Percentiles rank a stretch among this genome's conserved stretches.
These are phyloP conservation scores for Poecilia latipinna DNA, from an alignment of 2,113 vertebrate species.

Conservation along the genomic window DNA sequence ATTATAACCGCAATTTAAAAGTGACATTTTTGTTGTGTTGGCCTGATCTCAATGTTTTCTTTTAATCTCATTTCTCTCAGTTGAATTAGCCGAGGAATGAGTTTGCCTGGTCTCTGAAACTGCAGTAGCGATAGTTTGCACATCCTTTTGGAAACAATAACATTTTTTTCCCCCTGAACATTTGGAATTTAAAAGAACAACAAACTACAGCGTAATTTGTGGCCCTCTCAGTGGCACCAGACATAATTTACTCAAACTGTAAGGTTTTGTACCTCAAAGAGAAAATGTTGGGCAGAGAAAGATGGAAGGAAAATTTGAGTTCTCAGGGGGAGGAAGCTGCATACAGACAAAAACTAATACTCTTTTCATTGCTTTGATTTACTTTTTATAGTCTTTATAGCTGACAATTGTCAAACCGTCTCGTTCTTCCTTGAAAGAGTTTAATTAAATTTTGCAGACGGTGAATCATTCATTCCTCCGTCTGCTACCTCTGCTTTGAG, in stretches of 20 bases:
- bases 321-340: not conserved
- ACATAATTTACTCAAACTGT: not conserved
- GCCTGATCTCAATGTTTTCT: too few relatives aligned
- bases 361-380: not conserved
- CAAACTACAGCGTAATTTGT: not conserved
- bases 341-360: not conserved
- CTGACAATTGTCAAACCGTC: not conserved
- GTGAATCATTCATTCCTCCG: constrained; percentile 62
- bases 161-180: not conserved
- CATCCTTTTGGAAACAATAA: not conserved
- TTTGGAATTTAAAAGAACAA: not conserved
- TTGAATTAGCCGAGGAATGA: not conserved
- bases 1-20: too few relatives aligned
- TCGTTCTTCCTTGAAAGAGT: not conserved
- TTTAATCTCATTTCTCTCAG: too few relatives aligned
- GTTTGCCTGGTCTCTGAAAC: too few relatives aligned
- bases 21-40: too few relatives aligned
- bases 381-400: not conserved
- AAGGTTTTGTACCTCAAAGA: not conserved
- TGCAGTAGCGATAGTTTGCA: too few relatives aligned
- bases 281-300: not conserved
- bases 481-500: constrained; percentile 37
- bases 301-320: too few relatives aligned
- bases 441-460: not conserved
- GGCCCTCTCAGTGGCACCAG: not conserved